These are phyloP conservation scores for Opisthograptis luteolata DNA, from an alignment of 2,888 invertebrate genomes.

Conservation along the genomic window DNA sequence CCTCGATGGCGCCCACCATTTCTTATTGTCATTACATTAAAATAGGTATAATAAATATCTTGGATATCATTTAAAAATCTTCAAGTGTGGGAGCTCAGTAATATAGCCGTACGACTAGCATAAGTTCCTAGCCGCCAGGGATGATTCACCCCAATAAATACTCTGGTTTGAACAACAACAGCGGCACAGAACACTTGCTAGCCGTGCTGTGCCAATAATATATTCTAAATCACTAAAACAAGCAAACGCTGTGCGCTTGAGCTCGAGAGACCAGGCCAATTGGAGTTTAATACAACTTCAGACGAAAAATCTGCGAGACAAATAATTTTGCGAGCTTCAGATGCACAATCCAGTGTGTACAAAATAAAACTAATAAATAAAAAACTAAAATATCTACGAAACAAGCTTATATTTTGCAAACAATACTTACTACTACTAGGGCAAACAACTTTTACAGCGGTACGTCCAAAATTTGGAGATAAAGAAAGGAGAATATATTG, in stretches of 20 bases:
- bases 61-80: neutral
- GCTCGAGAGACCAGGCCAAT: constrained; percentile 14
- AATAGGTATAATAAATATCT: no score
- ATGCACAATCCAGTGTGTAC: constrained; percentile 9
- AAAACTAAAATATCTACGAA: constrained; percentile 10
- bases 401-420: constrained; percentile 29
- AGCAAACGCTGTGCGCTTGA: constrained; percentile 10
- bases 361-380: constrained; percentile 13
- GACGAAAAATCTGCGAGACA: neutral
- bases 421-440: neutral
- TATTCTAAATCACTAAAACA: neutral
- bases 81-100: neutral
- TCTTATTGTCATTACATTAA: no score
- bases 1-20: no score
- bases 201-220: neutral
- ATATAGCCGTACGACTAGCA: constrained; percentile 4
- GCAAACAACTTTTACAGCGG: constrained; percentile 8
- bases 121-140: constrained; percentile 16
- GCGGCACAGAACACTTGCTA: constrained; percentile 1
- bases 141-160: no score
- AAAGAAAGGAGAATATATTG: neutral
- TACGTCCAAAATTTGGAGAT: neutral
- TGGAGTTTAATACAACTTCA: neutral
- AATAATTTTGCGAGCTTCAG: constrained; percentile 12
- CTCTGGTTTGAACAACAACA: neutral